Base-by-base conservation (phyloP, 2,888 invertebrate species). In the Erpobdella octoculata region DNA sequence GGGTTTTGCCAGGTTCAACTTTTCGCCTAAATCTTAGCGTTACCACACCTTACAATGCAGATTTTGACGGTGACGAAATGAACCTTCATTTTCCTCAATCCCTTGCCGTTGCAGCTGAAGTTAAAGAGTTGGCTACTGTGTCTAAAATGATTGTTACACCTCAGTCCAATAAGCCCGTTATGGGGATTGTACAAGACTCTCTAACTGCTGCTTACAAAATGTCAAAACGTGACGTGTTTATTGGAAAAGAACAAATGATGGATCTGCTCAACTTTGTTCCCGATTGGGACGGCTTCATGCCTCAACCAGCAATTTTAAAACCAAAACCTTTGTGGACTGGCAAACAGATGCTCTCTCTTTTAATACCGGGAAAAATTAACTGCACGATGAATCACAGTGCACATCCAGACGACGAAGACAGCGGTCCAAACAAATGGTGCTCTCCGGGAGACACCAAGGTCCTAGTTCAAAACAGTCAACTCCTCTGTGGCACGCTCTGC, bases 51-150 rank as follows among this genome's bases (percentile, higher is more conserved):
- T 99, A 99, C 85, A 99, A 99, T 82, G 98, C 98, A 77, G 98
- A 99, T 88, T 99, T 99, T 85, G 98, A 99, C 81, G 98, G 98
- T 1, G 98, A 99, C 81, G 98, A 99, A 86, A 99, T 99, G 98
- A 99, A 99, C 83, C 86, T 99, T 62, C 98, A 99, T 82, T 92
- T 98, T 6, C 97, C 98, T 0, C 97, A 97, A n/a, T 93, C 95
- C 6, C 91, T 98, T 90, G 98, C 98, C 84, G 97, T 97, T 0
- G 87, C 94, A 74, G 98, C 94, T 33, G 98, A 97, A 85, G 93
- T 98, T 53, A 93, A 94, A 81, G 96, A 98, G 82, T 89, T 99
- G 77, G 95, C 95, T 78, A 90, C 96, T 35, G 98, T 97, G 0
- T 95, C 41, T 41, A 18, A 41, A 9, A 41, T 41, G 41, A 41